A percentile compares a stretch with the other conserved stretches of the same genome.
Evolutionary conservation across 2,113 vertebrate genomes (phyloP).

Genomic region (Myxocyprinus asiaticus): DNA sequence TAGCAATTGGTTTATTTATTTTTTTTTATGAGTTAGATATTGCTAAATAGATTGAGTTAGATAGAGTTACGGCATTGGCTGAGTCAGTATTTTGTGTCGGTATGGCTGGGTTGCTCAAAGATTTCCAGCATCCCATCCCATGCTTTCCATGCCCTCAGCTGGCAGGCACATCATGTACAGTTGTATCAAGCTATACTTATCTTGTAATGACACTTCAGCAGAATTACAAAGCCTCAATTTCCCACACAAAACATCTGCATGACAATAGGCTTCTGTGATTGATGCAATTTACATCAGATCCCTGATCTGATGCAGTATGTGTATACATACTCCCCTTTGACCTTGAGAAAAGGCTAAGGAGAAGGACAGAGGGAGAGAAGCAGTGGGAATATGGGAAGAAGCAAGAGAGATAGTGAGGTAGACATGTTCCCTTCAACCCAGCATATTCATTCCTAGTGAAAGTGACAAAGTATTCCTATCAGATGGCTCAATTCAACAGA

Average conservation of each 20-base stretch:
- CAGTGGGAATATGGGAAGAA: neutral
- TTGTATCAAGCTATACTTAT: conserved; percentile 40
- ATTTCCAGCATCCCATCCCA: too few species aligned
- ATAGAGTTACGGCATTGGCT: too few species aligned
- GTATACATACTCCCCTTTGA: conserved; percentile 53
- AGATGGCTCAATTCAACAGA: neutral
- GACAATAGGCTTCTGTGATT: conserved; percentile 52
- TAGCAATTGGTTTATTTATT: too few species aligned
- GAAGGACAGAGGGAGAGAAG: too few species aligned
- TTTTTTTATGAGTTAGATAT: too few species aligned
- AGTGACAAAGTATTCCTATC: conserved; percentile 15
- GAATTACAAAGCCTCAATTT: neutral
- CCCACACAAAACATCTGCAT: conserved; percentile 60
- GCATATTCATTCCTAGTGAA: neutral
- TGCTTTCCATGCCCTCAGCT: too few species aligned
- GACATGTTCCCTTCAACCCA: conserved; percentile 7
- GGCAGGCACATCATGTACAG: conserved; percentile 31
- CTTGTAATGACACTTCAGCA: conserved; percentile 49
- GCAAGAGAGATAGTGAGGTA: neutral
- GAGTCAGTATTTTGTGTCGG: too few species aligned
- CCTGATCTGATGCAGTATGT: conserved; percentile 23
- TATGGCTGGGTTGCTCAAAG: too few species aligned
- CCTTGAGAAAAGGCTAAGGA: conserved; percentile 52
- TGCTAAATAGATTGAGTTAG: too few species aligned
- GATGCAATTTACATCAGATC: conserved; percentile 56